Evolutionary conservation across 2,113 vertebrate species (phyloP), one percentile per base, ranked within the genome.

Genomic region (Mesoclemmys tuberculata): DNA sequence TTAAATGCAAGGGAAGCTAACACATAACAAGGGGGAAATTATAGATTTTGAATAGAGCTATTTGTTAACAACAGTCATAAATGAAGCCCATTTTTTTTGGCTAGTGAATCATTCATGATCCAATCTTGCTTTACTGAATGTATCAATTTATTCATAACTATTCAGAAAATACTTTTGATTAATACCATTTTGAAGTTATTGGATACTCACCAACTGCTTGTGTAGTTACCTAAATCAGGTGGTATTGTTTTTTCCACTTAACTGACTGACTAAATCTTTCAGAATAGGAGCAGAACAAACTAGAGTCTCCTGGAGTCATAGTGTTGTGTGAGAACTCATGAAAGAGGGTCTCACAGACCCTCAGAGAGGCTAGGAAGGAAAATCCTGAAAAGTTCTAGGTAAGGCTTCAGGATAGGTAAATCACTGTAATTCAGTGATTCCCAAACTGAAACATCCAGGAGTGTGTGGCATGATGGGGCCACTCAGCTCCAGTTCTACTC

Each of bases 41-140:
- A 88, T 27, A 44, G 41, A 14, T 11, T 88, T 90, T 85, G 27
- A 84, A 58, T 71, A 78, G 48, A 1, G 1, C 5, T 91, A n/a
- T 77, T 85, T 51, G 0, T 58, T 78, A 48, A 14, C 21, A 93
- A 46, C 3, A 87, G 26, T 82, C 6, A 1, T 27, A 89, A 92
- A 88, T 1, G 5, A 35, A 41, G 78, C 80, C 46, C n/a, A 38
- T 82, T 44, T 75, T 35, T 75, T 27, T 46, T 24, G 74, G 56
- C 56, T 77, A 44, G 24, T 77, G 41, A 77, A 27, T 29, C 24
- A 1, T 55, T 88, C 82, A 5, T 68, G 10, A 41, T 7, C n/a
- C 35, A 91, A 8, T 77, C 35, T 95, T 90, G 77, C 31, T 85
- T 46, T 91, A 90, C 51, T 93, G 54, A 85, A 93, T 78, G 46